phyloP scores from a whole-genome alignment of 2,888 invertebrate genomes.

The Thysanoteuthis rhombus region DNA sequence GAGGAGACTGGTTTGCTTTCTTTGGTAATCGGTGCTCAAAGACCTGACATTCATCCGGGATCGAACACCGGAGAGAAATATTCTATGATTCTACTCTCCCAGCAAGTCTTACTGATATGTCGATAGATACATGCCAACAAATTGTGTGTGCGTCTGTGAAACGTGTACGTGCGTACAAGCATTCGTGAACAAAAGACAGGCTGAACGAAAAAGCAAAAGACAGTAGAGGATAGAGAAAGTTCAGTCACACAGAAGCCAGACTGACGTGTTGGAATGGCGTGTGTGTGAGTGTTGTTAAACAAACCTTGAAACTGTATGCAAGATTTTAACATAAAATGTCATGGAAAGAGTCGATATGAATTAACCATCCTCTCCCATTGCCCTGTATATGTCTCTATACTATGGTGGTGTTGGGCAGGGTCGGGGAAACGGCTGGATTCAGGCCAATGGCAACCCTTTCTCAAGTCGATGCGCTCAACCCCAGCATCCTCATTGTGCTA shows the following conservation, averaged over 20 bases:
- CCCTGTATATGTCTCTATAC: neutral
- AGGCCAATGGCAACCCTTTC: neutral
- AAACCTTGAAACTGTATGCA: neutral
- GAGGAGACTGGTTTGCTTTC: too few relatives aligned
- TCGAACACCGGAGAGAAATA: too few relatives aligned
- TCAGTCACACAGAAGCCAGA: too few relatives aligned
- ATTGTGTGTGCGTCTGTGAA: too few relatives aligned
- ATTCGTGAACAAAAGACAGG: neutral
- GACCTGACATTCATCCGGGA: too few relatives aligned
- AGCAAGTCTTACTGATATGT: too few relatives aligned
- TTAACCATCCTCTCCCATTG: neutral
- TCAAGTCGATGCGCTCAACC: neutral
- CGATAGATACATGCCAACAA: too few relatives aligned
- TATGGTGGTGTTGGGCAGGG: neutral
- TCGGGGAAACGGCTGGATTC: neutral
- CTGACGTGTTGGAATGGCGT: neutral
- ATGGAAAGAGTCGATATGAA: neutral
- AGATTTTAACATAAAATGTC: neutral
- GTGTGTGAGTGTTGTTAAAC: neutral
- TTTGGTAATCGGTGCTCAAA: too few relatives aligned
- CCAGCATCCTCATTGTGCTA: neutral
- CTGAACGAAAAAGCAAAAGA: accelerated
- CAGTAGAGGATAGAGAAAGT: neutral
- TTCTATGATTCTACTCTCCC: too few relatives aligned
- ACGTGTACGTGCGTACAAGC: too few relatives aligned